Evolutionary conservation across 2,888 invertebrate species (phyloP), one percentile per base, ranked within the genome.

Genomic region (Cenopis cana): DNA sequence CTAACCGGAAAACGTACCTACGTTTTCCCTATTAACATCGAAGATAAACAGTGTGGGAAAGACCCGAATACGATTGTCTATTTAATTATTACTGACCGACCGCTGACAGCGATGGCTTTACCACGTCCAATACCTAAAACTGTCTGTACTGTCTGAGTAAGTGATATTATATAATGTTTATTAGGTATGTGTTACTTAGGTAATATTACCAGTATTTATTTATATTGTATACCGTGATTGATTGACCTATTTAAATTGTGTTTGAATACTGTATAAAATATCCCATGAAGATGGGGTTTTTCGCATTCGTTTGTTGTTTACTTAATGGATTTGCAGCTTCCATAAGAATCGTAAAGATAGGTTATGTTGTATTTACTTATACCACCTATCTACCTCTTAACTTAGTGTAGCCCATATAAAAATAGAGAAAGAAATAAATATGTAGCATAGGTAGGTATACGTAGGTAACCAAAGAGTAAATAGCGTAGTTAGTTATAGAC

Each of bases 11-110:
- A 70, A 46, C 60, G 36, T n/a, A 46, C 60, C 36, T n/a, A 33
- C 17, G 5, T 60, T 70, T 69, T 70, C 64, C 65, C 54, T 36
- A 54, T 69, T 60, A 54, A 65, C 18, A 52, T 46, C 17, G 10
- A 24, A 59, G 54, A 65, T 69, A n/a, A 50, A 64, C 61, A 64
- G 9, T 18, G 46, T 36, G 59, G 70, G 72, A 64, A 68, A 68
- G 20, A 68, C 66, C 70, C 59, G 65, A 67, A 56, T 61, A 55
- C 68, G 41, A 29, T 52, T 60, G 59, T 68, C 50, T 33, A 14
- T 41, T 61, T 72, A 46, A 55, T 59, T 59, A 55, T 59, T 59
- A 52, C 33, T 24, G 20, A 61, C 49, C 49, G n/a, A 10, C 52
- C n/a, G 29, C 36, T 9, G 4, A 24, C 60, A 6, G 52, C 62